Base-by-base conservation (phyloP, 1,140 invertebrate genomes). In the Drosophila paulistorum region DNA sequence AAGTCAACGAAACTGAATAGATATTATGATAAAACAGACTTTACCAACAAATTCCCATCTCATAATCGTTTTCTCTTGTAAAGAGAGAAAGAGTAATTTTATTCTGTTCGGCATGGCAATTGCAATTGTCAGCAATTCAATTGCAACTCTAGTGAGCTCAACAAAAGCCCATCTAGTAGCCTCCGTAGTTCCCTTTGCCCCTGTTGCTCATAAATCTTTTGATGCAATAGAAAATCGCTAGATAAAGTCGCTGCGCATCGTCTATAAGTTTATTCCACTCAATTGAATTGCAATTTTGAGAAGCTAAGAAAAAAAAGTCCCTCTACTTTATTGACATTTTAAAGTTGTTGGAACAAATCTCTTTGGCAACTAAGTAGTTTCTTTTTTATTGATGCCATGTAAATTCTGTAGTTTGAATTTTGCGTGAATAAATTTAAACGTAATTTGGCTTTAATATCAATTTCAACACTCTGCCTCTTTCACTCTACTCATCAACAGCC, bases 231-330 rank as follows among this genome's bases (percentile, higher is more conserved):
- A 77, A 71, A 81, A 81, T 85, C 81, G 59, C 70, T 35, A 65
- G 42, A 65, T 74, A 60, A 54, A 68, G 66, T 61, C 51, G 60
- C 58, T 58, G 51, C 65, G 48, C 45, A 35, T 26, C 67, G 62
- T 48, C 76, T 68, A 81, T 76, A 79, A 89, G 84, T 87, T 87
- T 87, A 87, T 89, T 87, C 83, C 84, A 87, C 83, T 89, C 83
- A 84, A 87, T 89, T 87, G 83, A 87, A 87, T 83, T 80, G 77
- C 80, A 77, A 89, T 84, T 78, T 30, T 30, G 30, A 30, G 6
- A 30, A 6, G 30, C 6, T 7, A 30, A 30, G 3, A 26, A 7
- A 30, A 30, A 1, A 30, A 30, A 26, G 0, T 3, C 26, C 6
- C 6, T 7, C 30, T 30, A 30, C 26, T 30, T 10, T 37, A 5